These are phyloP conservation scores for Geotrupes spiniger DNA, from an alignment of 2,888 invertebrate species.

Conservation along the genomic window DNA sequence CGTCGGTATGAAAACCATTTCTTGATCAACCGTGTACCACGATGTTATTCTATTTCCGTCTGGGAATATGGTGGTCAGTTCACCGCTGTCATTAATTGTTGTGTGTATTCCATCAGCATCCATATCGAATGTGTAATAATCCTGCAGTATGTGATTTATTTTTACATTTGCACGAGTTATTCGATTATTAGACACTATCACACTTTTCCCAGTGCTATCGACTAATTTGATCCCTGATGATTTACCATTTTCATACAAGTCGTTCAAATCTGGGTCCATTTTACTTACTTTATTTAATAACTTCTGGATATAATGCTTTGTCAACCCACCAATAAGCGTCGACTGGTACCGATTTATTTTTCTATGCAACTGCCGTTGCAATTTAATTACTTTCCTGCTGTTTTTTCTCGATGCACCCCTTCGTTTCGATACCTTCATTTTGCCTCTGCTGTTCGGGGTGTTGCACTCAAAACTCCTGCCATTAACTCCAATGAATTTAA, in stretches of 20 bases:
- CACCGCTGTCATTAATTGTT: conserved; percentile 15
- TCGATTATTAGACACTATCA: not conserved
- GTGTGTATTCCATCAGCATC: conserved; percentile 13
- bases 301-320: conserved; percentile 7
- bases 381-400: conserved; percentile 7
- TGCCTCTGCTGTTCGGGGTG: conserved; percentile 2
- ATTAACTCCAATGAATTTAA: conserved; percentile 16
- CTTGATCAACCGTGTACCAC: conserved; percentile 16
- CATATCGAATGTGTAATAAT: conserved; percentile 11
- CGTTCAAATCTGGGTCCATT: not conserved
- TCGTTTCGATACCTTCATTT: not conserved
- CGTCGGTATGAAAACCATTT: conserved; percentile 12
- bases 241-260: not conserved
- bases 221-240: not conserved
- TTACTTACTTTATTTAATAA: not conserved
- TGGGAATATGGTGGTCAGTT: conserved; percentile 13
- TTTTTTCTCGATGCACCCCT: not conserved
- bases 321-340: conserved; percentile 12
- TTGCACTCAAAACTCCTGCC: conserved; percentile 10
- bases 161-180: not conserved
- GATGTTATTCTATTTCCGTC: conserved; percentile 21
- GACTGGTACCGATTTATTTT: conserved; percentile 14
- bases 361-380: conserved; percentile 10
- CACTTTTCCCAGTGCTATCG: not conserved
- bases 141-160: not conserved